phyloP scores from a whole-genome alignment of 2,113 vertebrate species.

The Macroglossus sobrinus region DNA sequence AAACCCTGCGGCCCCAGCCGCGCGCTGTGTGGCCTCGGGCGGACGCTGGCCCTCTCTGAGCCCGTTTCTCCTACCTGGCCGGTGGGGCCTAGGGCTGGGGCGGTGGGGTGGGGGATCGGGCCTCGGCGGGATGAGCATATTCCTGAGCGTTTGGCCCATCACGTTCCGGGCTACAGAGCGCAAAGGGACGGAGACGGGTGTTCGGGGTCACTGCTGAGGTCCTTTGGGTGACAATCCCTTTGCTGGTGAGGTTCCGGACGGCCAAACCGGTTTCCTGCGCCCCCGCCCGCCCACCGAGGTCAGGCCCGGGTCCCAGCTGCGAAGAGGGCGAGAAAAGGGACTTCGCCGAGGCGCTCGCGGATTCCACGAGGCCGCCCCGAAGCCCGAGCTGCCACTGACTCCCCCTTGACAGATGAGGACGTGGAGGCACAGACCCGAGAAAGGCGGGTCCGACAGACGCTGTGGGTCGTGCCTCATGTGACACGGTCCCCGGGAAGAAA shows the following conservation, averaged over 20 bases:
- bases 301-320: not conserved
- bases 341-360: not conserved
- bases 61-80: constrained; percentile 39
- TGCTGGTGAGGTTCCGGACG: not conserved
- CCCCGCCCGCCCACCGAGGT: not conserved
- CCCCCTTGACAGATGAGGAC: not conserved
- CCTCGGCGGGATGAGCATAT: not conserved
- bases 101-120: too few relatives aligned
- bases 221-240: not conserved
- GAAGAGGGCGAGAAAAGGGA: too few relatives aligned
- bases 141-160: not conserved
- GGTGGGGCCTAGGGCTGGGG: not conserved
- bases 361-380: rapidly evolving
- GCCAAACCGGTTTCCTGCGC: not conserved
- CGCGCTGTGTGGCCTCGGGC: constrained; percentile 62
- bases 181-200: not conserved
- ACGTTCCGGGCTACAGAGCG: not conserved
- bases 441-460: not conserved
- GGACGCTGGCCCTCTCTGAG: constrained; percentile 54
- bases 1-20: not conserved
- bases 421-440: not conserved
- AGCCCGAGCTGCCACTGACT: not conserved
- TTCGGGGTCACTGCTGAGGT: not conserved
- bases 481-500: not conserved
- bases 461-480: too few relatives aligned